Evolutionary conservation across 1,140 invertebrate species (phyloP).

Genomic region (Calliopsis andreniformis): DNA sequence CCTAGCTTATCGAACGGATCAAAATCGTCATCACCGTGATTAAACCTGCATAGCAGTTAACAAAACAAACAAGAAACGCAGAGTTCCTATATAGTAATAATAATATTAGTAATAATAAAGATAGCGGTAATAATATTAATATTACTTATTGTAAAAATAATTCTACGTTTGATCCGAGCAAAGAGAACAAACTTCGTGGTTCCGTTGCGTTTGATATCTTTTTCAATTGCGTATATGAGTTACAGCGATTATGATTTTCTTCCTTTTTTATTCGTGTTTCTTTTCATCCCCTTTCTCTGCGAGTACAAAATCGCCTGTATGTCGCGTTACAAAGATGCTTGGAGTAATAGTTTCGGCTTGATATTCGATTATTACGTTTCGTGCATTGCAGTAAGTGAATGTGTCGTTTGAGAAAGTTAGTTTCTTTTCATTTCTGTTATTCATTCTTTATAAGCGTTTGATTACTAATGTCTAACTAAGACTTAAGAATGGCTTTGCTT

Average conservation of each 20-base stretch:
- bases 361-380: slow-evolving; percentile 35
- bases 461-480: too few species aligned
- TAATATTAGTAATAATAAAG: slow-evolving; percentile 29
- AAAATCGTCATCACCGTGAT: slow-evolving; percentile 41
- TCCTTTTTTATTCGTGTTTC: slow-evolving; percentile 33
- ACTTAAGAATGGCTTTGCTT: too few species aligned
- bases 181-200: slow-evolving; percentile 28
- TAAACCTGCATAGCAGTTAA: slow-evolving; percentile 58
- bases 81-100: slow-evolving; percentile 26
- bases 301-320: slow-evolving; percentile 39
- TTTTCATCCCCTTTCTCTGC: slow-evolving; percentile 10
- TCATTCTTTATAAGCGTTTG: not conserved
- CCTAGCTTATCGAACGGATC: slow-evolving; percentile 35
- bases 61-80: slow-evolving; percentile 51
- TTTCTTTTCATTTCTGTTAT: not conserved
- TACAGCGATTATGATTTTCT: slow-evolving; percentile 35
- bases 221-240: slow-evolving; percentile 12
- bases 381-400: slow-evolving; percentile 25
- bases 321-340: slow-evolving; percentile 29
- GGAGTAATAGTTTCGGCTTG: slow-evolving; percentile 30
- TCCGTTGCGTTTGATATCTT: slow-evolving; percentile 18
- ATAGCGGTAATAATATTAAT: slow-evolving; percentile 26
- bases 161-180: slow-evolving; percentile 37
- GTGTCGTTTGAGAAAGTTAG: not conserved
- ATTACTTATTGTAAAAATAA: slow-evolving; percentile 47